Base-by-base conservation (phyloP, 1,140 invertebrate species). In the Anthonomus grandis region DNA sequence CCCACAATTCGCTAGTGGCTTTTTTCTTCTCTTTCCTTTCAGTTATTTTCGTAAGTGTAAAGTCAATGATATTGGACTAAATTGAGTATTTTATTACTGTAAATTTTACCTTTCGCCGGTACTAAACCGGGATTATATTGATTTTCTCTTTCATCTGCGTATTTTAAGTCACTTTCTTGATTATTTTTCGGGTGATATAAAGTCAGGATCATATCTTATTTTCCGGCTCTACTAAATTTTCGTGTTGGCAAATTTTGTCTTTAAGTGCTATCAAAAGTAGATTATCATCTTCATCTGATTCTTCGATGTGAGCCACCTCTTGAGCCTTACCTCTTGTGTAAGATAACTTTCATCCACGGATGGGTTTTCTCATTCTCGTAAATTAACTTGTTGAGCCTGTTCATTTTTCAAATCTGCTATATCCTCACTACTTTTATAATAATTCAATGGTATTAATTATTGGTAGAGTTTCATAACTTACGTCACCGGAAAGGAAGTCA, bases 1-100 rank as follows among this genome's bases (percentile, higher is more conserved):
- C 38, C 51, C 51, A 54, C 31, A 23, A 18, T 44, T 54, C 24
- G 9, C 22, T 44, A 45, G 44, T 25, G 41, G 18, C 37, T 21
- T 25, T 45, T 45, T 24, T 44, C 23, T 45, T 54, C 18, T 27
- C 4, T 45, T 45, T 54, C 22, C 31, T 54, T 24, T 18, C 41
- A 45, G 27, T 9, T 31, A 31, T 31, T 48, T 19, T 19, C 13
- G 23, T 48, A 48, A 34, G 24, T 25, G 23, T 46, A 46, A 46
- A 10, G 10, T 39, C 17, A 4, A n/a, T 9, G 9, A 15, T 39
- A 9, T 39, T 39, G 37, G 17, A 17, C 37, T 39, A 39, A 39
- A 39, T 39, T 39, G 4, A 39, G 37, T 39, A 39, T 39, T 39
- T 39, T 39, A 9, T 12, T 39, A 15, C 10, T 39, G 37, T 39